phyloP scores from a whole-genome alignment of 92 coral and sea anemone species.

The Heliopora coerulea region DNA sequence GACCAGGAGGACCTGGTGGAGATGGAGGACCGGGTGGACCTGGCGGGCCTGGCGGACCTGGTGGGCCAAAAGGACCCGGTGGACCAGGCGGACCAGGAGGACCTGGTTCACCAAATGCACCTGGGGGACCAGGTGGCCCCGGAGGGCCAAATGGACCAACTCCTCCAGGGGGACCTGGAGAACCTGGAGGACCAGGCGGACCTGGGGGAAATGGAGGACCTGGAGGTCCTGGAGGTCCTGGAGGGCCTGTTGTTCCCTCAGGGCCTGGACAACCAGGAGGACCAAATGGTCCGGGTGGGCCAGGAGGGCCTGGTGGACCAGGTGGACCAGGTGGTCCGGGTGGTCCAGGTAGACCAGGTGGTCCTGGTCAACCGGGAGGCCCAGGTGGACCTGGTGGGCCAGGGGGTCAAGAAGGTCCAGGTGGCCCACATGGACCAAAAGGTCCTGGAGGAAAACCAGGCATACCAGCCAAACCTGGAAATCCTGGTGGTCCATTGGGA shows the following conservation, averaged over 20 bases:
- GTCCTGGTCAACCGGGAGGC: conserved; percentile 51
- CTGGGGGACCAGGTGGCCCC: conserved; percentile 77
- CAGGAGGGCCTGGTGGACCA: conserved; percentile 68
- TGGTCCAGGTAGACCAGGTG: conserved; percentile 65
- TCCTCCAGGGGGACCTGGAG: conserved; percentile 61
- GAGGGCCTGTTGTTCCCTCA: conserved; percentile 44
- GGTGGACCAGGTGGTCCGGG: conserved; percentile 60
- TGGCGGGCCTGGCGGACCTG: conserved; percentile 35
- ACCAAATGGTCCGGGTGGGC: conserved; percentile 60
- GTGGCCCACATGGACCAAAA: conserved; percentile 57
- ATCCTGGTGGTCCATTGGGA: conserved; percentile 77
- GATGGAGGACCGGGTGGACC: conserved; percentile 66
- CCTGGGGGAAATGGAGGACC: conserved; percentile 45
- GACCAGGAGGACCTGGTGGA: conserved; percentile 68
- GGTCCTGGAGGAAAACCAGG: conserved; percentile 76
- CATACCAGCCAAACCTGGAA: conserved; percentile 71
- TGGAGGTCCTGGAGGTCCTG: conserved; percentile 49
- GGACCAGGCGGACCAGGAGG: conserved; percentile 57
- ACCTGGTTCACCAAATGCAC: conserved; percentile 54
- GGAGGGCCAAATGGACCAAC: conserved; percentile 70
- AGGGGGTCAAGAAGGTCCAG: conserved; percentile 52
- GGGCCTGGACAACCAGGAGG: conserved; percentile 51
- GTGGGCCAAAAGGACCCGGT: conserved; percentile 58
- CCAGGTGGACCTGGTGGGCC: conserved; percentile 82
- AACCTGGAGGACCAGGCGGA: conserved; percentile 44